Conservation (phyloP, 2,113 vertebrate species). For the Myodes glareolus region DNA sequence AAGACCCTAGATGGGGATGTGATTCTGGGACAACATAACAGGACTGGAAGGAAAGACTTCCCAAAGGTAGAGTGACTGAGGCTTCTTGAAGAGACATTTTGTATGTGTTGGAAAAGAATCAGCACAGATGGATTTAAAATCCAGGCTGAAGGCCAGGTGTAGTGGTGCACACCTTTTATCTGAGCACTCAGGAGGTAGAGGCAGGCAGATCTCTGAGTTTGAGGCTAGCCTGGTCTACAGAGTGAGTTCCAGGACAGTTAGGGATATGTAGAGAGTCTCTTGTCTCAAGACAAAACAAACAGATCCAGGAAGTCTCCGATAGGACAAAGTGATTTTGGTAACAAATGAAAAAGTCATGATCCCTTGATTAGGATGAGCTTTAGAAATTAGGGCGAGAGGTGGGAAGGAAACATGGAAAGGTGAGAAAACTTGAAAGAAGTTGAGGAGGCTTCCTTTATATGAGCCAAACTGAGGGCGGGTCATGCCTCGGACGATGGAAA, state of each 20-base stretch:
- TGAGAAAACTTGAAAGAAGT: background rate
- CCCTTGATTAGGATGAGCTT: slow-evolving; percentile 19
- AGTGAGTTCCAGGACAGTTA: background rate
- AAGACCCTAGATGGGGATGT: background rate
- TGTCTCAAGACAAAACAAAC: background rate
- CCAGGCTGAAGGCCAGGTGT: background rate
- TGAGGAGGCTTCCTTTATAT: slow-evolving; percentile 21
- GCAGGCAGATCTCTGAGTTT: background rate
- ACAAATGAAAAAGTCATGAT: slow-evolving; percentile 36
- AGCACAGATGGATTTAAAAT: slow-evolving; percentile 47
- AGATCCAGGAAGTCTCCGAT: background rate
- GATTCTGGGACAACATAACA: background rate
- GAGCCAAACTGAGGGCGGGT: background rate
- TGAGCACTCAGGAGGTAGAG: background rate
- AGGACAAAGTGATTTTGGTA: slow-evolving; percentile 43
- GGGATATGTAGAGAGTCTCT: background rate
- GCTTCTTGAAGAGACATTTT: slow-evolving; percentile 39
- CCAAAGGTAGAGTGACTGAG: background rate
- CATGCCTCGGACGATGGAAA: background rate
- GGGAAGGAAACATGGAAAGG: background rate
- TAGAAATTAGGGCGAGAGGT: slow-evolving; percentile 45
- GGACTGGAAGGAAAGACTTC: background rate
- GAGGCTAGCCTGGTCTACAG: background rate
- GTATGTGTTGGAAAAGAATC: slow-evolving; percentile 28
- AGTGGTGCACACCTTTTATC: background rate